phyloP scores from a whole-genome alignment of 2,113 vertebrate genomes.

The Lepidothrix coronata region DNA sequence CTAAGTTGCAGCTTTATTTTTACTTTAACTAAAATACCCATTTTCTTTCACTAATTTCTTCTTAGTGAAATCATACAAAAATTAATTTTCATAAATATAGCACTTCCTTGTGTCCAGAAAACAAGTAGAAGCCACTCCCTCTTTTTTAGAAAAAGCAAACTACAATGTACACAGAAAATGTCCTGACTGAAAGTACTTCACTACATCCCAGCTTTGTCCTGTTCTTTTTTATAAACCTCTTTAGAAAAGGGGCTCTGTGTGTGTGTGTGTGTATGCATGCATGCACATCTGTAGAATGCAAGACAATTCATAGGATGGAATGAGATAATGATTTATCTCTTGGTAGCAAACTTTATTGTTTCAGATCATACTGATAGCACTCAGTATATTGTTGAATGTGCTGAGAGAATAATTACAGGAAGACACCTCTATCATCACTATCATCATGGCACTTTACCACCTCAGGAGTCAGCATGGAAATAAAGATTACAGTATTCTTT shows the following conservation, averaged over 20 bases:
- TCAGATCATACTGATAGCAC: background rate
- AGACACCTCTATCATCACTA: background rate
- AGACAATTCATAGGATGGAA: background rate
- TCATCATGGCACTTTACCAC: background rate
- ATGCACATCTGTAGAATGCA: background rate
- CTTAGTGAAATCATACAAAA: background rate
- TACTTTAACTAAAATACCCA: background rate
- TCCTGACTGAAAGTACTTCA: background rate
- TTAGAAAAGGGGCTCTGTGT: background rate
- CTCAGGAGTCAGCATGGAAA: background rate
- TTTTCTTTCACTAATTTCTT: background rate
- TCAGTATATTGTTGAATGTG: background rate
- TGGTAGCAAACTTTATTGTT: background rate
- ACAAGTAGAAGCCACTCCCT: background rate
- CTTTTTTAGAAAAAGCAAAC: background rate
- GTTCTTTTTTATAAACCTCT: background rate
- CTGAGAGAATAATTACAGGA: background rate
- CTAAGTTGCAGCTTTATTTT: background rate
- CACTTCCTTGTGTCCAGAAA: background rate
- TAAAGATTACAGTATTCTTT: background rate
- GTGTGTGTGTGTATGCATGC: background rate
- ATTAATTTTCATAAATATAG: background rate
- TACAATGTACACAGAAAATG: background rate
- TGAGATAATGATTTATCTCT: background rate
- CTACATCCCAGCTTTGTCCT: background rate